Conservation (phyloP, 2,888 invertebrate species). For the Gonocerus acuteangulatus region DNA sequence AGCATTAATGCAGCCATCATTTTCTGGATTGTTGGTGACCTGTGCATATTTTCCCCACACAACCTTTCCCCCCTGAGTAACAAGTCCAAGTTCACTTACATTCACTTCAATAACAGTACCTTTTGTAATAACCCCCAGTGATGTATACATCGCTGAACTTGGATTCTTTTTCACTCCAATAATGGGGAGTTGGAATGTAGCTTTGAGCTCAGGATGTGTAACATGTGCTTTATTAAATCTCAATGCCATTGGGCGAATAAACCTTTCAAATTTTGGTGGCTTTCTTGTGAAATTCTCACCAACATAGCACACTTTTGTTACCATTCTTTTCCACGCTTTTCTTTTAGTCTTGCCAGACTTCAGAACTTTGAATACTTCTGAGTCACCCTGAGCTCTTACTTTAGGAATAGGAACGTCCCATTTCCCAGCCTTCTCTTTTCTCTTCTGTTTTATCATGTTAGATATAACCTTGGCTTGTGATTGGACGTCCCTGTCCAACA, state of each 20-base stretch:
- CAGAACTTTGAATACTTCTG: conserved; percentile 91
- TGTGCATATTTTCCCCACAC: conserved; percentile 99
- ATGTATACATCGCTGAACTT: conserved; percentile 93
- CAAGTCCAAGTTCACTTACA: conserved; percentile 94
- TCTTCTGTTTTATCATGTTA: conserved; percentile 98
- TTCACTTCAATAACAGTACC: conserved; percentile 97
- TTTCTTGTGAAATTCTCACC: conserved; percentile 98
- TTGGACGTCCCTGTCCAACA: conserved; percentile 94
- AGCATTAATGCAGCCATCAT: conserved; percentile 99
- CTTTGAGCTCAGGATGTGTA: conserved; percentile 97
- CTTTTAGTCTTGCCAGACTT: conserved; percentile 84
- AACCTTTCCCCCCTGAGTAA: conserved; percentile 97
- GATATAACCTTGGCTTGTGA: conserved; percentile 90
- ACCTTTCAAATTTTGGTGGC: conserved; percentile 97
- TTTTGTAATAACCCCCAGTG: conserved; percentile 95
- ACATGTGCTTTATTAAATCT: conserved; percentile 97
- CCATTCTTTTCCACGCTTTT: conserved; percentile 99
- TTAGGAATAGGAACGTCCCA: conserved; percentile 99
- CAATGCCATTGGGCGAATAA: conserved; percentile 94
- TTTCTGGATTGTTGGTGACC: conserved; percentile 98
- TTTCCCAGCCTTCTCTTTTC: conserved; percentile 99
- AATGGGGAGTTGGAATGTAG: conserved; percentile 93
- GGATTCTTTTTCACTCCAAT: conserved; percentile 99
- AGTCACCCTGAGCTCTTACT: conserved; percentile 91
- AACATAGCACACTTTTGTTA: conserved; percentile 95